A percentile compares a stretch with the other conserved stretches of the same genome.
Conservation (phyloP, 2,797 vertebrate species). For the Chelon labrosus region DNA sequence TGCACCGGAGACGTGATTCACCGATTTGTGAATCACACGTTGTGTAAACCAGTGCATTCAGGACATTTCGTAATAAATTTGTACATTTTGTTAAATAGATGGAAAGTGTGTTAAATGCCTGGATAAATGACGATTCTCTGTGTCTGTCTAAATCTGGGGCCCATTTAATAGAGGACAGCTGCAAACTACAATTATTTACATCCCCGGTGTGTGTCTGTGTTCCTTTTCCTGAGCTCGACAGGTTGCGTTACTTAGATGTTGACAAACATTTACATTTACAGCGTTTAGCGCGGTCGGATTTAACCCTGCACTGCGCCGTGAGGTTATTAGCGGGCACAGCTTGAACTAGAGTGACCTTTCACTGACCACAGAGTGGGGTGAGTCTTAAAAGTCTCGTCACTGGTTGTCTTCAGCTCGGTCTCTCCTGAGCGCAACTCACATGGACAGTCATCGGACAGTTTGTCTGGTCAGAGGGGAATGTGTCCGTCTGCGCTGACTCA, state of each 20-base stretch:
- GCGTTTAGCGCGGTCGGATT: not conserved
- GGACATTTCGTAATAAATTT: not conserved
- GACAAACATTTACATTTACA: not conserved
- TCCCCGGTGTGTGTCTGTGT: not conserved
- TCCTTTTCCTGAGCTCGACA: constrained; percentile 2
- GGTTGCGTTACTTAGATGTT: not conserved
- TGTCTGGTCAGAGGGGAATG: constrained; percentile 19
- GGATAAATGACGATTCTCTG: not conserved
- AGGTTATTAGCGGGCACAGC: constrained; percentile 11
- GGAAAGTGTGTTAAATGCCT: no score
- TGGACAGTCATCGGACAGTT: constrained; percentile 53
- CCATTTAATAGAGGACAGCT: not conserved
- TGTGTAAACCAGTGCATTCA: not conserved
- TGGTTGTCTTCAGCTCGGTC: constrained; percentile 65
- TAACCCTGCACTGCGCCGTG: not conserved
- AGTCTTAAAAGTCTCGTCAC: constrained; percentile 73
- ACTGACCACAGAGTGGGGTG: constrained; percentile 75
- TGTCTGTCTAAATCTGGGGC: not conserved
- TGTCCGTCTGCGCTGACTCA: constrained; percentile 18
- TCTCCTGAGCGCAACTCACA: constrained; percentile 42
- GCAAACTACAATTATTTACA: not conserved
- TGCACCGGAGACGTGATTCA: constrained; percentile 39
- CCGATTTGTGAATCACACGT: constrained; percentile 23
- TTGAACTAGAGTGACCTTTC: constrained; percentile 70
- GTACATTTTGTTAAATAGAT: not conserved